Conservation (phyloP, 2,113 vertebrate species). For the Nannobrachium achirus region DNA sequence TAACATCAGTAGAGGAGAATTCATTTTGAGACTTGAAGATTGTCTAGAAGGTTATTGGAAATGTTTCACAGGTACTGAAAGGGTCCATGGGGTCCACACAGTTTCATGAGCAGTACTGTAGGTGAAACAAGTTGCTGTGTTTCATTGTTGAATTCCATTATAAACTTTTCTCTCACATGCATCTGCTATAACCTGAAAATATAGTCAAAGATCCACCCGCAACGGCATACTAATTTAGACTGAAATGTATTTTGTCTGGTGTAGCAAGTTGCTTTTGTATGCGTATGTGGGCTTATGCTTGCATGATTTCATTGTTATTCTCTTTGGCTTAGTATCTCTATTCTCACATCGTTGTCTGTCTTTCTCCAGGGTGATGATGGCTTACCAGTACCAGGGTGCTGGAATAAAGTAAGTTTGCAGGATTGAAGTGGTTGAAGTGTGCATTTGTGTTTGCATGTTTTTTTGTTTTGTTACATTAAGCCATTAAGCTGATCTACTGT, state of each 20-base stretch:
- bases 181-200: no score
- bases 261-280: neutral
- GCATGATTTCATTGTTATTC: neutral
- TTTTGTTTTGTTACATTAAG: no score
- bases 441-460: no score
- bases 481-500: no score
- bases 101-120: no score
- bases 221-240: neutral
- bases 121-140: no score
- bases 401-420: conserved; percentile 83
- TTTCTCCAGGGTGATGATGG: conserved; percentile 79
- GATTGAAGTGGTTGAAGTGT: neutral
- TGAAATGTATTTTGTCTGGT: neutral
- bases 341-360: neutral
- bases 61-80: no score
- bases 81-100: no score
- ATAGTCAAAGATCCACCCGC: no score
- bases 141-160: no score
- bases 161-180: no score
- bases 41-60: no score
- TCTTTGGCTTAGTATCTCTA: neutral
- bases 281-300: neutral
- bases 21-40: neutral
- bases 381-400: conserved; percentile 82
- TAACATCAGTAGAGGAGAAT: neutral